Evolutionary conservation across 2,888 invertebrate species (phyloP).

Genomic region (Ormyrus pomaceus): DNA sequence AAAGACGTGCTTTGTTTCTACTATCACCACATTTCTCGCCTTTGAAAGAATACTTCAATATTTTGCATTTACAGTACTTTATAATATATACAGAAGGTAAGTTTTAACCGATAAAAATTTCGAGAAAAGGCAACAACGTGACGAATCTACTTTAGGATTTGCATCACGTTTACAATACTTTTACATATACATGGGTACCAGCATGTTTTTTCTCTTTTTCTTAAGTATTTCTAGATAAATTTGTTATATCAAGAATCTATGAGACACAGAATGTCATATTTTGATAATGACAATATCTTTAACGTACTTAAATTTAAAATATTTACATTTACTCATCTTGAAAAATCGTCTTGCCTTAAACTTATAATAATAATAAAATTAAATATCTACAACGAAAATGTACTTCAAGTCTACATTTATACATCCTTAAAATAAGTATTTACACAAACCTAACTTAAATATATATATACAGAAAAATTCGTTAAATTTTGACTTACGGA

Average conservation of each 20-base stretch:
- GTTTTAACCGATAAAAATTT: conserved; percentile 38
- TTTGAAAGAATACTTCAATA: conserved; percentile 53
- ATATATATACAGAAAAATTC: conserved; percentile 51
- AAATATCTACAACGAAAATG: conserved; percentile 5
- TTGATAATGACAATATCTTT: conserved; percentile 19
- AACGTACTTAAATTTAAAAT: conserved; percentile 11
- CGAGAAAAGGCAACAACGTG: conserved; percentile 54
- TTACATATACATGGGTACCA: conserved; percentile 12
- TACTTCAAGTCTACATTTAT: conserved; percentile 51
- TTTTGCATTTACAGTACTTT: conserved; percentile 39
- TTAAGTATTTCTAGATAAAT: conserved; percentile 25
- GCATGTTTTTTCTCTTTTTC: conserved; percentile 6
- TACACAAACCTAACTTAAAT: conserved; percentile 35
- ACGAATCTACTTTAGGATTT: conserved; percentile 34
- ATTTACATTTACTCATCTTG: conserved; percentile 44
- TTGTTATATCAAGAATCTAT: conserved; percentile 26
- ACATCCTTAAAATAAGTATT: conserved; percentile 38
- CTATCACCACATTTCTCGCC: conserved; percentile 46
- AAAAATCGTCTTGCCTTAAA: conserved; percentile 31
- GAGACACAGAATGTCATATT: conserved; percentile 15
- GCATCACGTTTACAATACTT: conserved; percentile 7
- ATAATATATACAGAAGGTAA: conserved; percentile 34
- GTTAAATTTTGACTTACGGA: conserved; percentile 19
- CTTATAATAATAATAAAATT: conserved; percentile 28
- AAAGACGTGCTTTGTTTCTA: conserved; percentile 23